phyloP scores from a whole-genome alignment of 2,113 vertebrate species.

The Plecotus auritus region DNA sequence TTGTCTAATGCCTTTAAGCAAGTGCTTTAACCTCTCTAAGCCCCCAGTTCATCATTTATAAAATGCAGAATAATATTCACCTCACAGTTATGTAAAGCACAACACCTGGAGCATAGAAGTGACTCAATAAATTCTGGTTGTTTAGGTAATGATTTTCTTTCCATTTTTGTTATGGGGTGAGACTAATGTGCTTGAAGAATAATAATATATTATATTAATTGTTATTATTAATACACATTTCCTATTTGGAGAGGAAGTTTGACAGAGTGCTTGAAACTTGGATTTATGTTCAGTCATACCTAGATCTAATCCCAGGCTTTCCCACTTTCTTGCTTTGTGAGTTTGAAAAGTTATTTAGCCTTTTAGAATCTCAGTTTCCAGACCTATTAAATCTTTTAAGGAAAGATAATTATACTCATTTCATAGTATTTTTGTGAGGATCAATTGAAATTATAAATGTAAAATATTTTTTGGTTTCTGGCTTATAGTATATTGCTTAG shows the following conservation, averaged over 20 bases:
- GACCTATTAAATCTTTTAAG: background rate
- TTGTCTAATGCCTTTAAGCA: background rate
- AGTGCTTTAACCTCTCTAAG: background rate
- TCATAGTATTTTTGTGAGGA: background rate
- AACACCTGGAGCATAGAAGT: background rate
- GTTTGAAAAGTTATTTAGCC: background rate
- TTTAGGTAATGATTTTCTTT: background rate
- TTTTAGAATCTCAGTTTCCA: background rate
- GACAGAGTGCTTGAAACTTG: background rate
- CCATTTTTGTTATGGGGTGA: background rate
- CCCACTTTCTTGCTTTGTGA: background rate
- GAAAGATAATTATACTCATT: background rate
- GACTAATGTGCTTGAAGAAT: background rate
- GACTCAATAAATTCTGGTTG: background rate
- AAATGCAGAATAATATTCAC: background rate
- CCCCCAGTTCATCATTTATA: background rate
- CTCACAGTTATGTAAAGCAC: background rate
- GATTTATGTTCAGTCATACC: background rate
- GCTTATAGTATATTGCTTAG: background rate
- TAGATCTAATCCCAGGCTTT: background rate
- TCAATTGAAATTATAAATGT: background rate
- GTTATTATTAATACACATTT: background rate
- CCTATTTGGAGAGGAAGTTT: background rate
- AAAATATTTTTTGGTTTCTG: background rate
- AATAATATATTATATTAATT: background rate